phyloP scores from a whole-genome alignment of 1,140 invertebrate genomes.

The Bemisia tabaci region DNA sequence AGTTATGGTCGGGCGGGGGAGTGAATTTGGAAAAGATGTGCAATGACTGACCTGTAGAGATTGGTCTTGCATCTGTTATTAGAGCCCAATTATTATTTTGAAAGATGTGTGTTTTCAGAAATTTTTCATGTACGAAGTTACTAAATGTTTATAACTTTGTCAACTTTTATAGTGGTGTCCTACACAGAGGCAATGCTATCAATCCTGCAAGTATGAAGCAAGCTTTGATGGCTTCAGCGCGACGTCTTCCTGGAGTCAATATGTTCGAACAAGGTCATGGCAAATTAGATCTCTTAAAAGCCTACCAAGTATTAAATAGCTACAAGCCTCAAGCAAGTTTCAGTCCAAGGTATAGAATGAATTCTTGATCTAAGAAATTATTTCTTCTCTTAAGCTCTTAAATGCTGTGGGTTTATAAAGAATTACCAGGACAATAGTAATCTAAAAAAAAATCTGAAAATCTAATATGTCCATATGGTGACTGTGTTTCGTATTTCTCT shows the following conservation, averaged over 20 bases:
- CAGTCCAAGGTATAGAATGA: constrained; percentile 38
- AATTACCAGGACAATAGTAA: background rate
- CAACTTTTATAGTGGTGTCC: constrained; percentile 23
- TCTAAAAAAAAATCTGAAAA: constrained; percentile 4
- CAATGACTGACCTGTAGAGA: too few relatives aligned
- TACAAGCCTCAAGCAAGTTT: constrained; percentile 69
- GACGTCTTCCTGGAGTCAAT: constrained; percentile 65
- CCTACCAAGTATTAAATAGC: constrained; percentile 62
- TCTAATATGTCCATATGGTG: too few relatives aligned
- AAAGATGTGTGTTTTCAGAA: too few relatives aligned
- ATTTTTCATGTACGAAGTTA: too few relatives aligned
- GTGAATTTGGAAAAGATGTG: too few relatives aligned
- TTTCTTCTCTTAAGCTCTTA: too few relatives aligned
- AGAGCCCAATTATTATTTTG: too few relatives aligned
- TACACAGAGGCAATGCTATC: constrained; percentile 40
- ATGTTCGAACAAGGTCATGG: constrained; percentile 98
- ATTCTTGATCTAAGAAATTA: constrained; percentile 1
- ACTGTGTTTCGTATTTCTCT: too few relatives aligned
- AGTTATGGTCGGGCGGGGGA: too few relatives aligned
- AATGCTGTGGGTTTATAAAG: background rate
- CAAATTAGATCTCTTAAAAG: constrained; percentile 76
- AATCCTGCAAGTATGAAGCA: constrained; percentile 93
- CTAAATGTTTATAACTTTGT: too few relatives aligned
- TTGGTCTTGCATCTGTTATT: too few relatives aligned
- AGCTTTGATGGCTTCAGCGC: constrained; percentile 74